Conservation (phyloP, 2,113 vertebrate genomes). For the Dendropsophus ebraccatus region DNA sequence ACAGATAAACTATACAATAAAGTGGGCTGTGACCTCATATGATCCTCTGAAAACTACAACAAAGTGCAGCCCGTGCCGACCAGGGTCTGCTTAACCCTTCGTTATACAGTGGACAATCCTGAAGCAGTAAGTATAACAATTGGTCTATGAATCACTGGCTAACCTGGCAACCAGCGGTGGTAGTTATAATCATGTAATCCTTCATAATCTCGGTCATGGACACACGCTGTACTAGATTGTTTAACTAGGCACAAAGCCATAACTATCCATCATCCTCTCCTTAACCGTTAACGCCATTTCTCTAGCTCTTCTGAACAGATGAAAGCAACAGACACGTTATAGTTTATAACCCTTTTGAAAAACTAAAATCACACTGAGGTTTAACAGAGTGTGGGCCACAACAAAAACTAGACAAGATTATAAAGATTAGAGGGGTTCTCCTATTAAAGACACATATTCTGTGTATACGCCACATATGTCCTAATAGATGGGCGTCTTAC, state of each 20-base stretch:
- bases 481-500: too few relatives aligned
- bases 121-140: neutral
- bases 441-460: too few relatives aligned
- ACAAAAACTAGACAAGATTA: too few relatives aligned
- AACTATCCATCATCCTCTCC: neutral
- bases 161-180: neutral
- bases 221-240: neutral
- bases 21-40: neutral
- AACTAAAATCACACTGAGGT: too few relatives aligned
- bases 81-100: neutral
- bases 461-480: too few relatives aligned
- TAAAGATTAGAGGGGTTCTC: too few relatives aligned
- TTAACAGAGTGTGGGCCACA: too few relatives aligned
- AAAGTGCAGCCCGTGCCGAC: neutral
- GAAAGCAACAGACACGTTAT: neutral
- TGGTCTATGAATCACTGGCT: neutral
- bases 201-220: neutral
- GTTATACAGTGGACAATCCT: neutral
- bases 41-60: neutral
- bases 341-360: too few relatives aligned
- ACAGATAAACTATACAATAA: neutral
- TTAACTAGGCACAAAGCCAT: neutral
- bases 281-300: neutral
- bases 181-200: neutral
- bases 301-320: neutral